Percentiles rank a stretch among this genome's conserved stretches.
Conservation (phyloP, 2,797 vertebrate genomes). For the Dendrocincla tyrannina region DNA sequence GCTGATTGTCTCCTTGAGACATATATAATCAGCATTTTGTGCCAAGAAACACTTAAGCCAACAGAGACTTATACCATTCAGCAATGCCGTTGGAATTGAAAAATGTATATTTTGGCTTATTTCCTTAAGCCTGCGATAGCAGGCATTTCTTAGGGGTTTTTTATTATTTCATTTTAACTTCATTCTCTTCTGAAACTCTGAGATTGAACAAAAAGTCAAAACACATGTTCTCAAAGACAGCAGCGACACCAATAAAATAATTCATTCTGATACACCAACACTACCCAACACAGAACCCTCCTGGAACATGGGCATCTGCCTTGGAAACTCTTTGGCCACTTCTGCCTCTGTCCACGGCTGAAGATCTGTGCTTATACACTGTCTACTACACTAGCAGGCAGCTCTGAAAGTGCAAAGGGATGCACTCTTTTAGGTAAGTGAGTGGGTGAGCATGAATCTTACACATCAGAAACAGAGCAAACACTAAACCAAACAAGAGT, state of each 20-base stretch:
- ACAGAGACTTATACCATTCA: constrained; percentile 56
- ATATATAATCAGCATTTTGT: constrained; percentile 61
- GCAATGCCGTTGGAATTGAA: constrained; percentile 62
- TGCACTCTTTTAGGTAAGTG: neutral
- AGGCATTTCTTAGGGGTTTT: neutral
- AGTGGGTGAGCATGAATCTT: neutral
- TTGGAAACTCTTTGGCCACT: neutral
- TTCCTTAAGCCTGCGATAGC: constrained; percentile 50
- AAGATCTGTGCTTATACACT: neutral
- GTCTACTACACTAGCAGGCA: neutral
- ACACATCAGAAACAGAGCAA: neutral
- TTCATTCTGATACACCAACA: neutral
- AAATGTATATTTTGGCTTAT: constrained; percentile 64
- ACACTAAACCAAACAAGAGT: constrained; percentile 33
- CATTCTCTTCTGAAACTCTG: constrained; percentile 18
- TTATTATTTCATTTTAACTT: constrained; percentile 31
- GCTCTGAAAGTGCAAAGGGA: neutral
- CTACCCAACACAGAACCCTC: neutral
- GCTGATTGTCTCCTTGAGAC: constrained; percentile 65
- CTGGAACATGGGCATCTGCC: neutral
- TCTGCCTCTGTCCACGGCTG: neutral
- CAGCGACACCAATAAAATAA: constrained; percentile 3
- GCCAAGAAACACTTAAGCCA: constrained; percentile 60
- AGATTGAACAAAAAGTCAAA: constrained; percentile 46
- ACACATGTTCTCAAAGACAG: constrained; percentile 36